Percentiles rank a stretch among this genome's conserved stretches.
phyloP scores from a whole-genome alignment of 2,888 invertebrate species.

The Ornithoptera priamus region DNA sequence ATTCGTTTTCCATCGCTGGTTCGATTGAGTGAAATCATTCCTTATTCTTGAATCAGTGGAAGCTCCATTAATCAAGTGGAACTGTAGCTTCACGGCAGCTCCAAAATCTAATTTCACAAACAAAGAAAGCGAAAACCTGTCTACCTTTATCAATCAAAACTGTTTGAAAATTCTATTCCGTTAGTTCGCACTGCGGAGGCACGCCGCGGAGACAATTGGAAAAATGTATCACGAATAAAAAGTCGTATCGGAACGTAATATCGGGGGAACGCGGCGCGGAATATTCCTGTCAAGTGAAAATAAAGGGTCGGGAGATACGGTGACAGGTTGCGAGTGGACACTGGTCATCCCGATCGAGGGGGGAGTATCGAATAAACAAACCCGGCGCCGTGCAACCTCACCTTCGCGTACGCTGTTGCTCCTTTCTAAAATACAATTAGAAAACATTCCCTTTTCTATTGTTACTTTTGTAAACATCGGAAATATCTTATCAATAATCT shows the following conservation, averaged over 20 bases:
- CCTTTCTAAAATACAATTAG: conserved; percentile 64
- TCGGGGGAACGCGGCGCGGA: conserved; percentile 67
- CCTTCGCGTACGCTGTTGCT: conserved; percentile 55
- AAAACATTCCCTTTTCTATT: conserved; percentile 29
- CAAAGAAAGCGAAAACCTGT: conserved; percentile 78
- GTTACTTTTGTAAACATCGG: no score
- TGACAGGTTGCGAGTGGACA: conserved; percentile 76
- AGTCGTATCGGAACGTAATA: conserved; percentile 77
- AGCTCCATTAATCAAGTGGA: conserved; percentile 76
- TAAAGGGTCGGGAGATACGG: conserved; percentile 76
- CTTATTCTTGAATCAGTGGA: conserved; percentile 56
- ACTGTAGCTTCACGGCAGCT: conserved; percentile 72
- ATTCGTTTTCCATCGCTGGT: conserved; percentile 55
- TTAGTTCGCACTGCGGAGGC: conserved; percentile 69
- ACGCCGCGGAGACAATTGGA: conserved; percentile 73
- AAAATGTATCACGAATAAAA: conserved; percentile 79
- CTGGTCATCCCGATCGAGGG: conserved; percentile 70
- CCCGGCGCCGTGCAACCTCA: conserved; percentile 66
- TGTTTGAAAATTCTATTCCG: conserved; percentile 77
- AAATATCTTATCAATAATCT: no score
- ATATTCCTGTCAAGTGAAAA: conserved; percentile 79
- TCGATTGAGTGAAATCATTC: conserved; percentile 61
- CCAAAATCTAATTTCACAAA: conserved; percentile 76
- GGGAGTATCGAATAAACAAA: conserved; percentile 75
- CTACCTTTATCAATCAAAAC: conserved; percentile 80